Conservation (phyloP, 2,113 vertebrate genomes). For the Eulemur macaco region DNA sequence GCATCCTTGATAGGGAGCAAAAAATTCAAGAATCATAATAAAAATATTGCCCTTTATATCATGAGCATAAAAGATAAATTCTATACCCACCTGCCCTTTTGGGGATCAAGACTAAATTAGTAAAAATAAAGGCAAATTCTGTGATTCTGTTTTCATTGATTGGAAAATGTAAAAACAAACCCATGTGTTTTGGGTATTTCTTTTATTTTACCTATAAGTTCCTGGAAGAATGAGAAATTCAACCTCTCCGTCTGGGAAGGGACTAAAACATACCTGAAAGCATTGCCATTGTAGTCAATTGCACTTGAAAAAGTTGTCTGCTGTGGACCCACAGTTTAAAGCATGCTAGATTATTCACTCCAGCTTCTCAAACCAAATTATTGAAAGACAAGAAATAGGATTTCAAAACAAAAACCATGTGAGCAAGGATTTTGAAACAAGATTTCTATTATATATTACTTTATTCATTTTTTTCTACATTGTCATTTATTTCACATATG, state of each 20-base stretch:
- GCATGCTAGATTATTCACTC: not conserved
- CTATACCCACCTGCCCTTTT: not conserved
- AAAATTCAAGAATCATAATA: not conserved
- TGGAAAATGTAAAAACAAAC: not conserved
- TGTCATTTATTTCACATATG: not conserved
- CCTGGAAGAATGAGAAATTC: not conserved
- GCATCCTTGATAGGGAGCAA: not conserved
- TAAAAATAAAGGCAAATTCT: not conserved
- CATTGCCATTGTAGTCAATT: not conserved
- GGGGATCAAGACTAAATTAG: not conserved
- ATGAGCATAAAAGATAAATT: not conserved
- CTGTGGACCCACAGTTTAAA: not conserved
- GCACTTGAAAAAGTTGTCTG: not conserved
- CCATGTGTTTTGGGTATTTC: not conserved
- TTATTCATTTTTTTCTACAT: not conserved
- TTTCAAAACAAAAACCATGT: not conserved
- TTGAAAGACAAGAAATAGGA: not conserved
- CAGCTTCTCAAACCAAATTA: not conserved
- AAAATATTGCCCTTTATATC: constrained; percentile 1
- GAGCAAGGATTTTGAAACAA: not conserved
- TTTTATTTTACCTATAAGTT: constrained; percentile 4
- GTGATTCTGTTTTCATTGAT: not conserved
- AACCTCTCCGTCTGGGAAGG: not conserved
- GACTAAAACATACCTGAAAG: not conserved
- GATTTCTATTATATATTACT: not conserved